Conservation (phyloP, 2,888 invertebrate genomes). For the Phengaris alcon region DNA sequence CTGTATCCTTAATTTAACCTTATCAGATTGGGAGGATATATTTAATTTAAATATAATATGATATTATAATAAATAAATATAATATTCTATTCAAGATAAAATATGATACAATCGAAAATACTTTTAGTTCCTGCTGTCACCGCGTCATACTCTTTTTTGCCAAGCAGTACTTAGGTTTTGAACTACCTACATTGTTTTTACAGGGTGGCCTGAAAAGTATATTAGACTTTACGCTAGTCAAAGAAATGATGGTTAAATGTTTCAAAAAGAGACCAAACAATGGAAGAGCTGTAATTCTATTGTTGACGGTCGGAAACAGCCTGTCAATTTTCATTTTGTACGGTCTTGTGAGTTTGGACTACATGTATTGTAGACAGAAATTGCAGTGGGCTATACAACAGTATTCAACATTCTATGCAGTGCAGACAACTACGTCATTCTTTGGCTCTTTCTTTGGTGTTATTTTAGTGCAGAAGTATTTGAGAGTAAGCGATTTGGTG, state of each 20-base stretch:
- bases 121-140: too few relatives aligned
- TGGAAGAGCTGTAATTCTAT: slow-evolving; percentile 73
- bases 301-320: slow-evolving; percentile 60
- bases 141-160: too few relatives aligned
- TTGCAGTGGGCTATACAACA: slow-evolving; percentile 83
- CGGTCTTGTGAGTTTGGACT: slow-evolving; percentile 77
- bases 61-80: too few relatives aligned
- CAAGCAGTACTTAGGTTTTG: too few relatives aligned
- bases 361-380: slow-evolving; percentile 81
- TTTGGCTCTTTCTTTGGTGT: slow-evolving; percentile 80
- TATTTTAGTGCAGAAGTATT: slow-evolving; percentile 73
- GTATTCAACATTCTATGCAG: slow-evolving; percentile 79
- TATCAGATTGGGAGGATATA: too few relatives aligned
- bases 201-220: slow-evolving; percentile 68
- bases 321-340: slow-evolving; percentile 60
- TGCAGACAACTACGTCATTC: slow-evolving; percentile 72
- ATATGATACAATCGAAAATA: too few relatives aligned
- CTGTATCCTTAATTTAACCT: too few relatives aligned
- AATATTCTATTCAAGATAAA: too few relatives aligned
- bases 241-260: slow-evolving; percentile 79
- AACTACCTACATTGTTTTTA: slow-evolving; percentile 40
- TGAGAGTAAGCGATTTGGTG: slow-evolving; percentile 63
- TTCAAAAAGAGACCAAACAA: slow-evolving; percentile 77
- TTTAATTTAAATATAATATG: too few relatives aligned
- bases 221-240: slow-evolving; percentile 70